Evolutionary conservation across 2,888 invertebrate genomes (phyloP).

Genomic region (Embidobia sp.): DNA sequence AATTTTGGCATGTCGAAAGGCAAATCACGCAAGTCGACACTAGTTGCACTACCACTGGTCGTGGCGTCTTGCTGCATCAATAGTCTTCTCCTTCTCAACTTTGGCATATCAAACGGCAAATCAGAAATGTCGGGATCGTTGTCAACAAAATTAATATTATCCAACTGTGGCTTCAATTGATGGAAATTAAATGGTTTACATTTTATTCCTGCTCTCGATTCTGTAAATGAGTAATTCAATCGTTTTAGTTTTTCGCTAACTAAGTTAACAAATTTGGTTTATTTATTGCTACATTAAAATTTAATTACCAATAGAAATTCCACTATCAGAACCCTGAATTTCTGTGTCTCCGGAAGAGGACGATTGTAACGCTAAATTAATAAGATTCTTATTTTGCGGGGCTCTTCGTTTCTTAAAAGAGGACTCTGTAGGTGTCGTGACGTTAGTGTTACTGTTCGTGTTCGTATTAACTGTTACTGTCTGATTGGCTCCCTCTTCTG

Average conservation of each 20-base stretch:
- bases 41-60: slow-evolving; percentile 88
- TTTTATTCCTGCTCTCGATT: slow-evolving; percentile 91
- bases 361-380: slow-evolving; percentile 86
- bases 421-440: slow-evolving; percentile 75
- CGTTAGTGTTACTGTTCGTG: slow-evolving; percentile 82
- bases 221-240: slow-evolving; percentile 78
- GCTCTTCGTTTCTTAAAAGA: slow-evolving; percentile 85
- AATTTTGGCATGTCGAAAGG: slow-evolving; percentile 97
- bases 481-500: slow-evolving; percentile 84
- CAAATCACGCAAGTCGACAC: slow-evolving; percentile 90
- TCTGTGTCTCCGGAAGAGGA: slow-evolving; percentile 87
- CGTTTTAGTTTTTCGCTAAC: too few relatives aligned
- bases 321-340: slow-evolving; percentile 93
- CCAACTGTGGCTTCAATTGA: slow-evolving; percentile 83
- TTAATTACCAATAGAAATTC: slow-evolving; percentile 89
- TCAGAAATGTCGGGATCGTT: slow-evolving; percentile 87
- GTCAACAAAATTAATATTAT: slow-evolving; percentile 78
- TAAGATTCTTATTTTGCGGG: slow-evolving; percentile 89
- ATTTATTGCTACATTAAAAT: too few relatives aligned
- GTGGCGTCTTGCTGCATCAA: slow-evolving; percentile 86
- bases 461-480: slow-evolving; percentile 74
- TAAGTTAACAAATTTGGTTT: too few relatives aligned
- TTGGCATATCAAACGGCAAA: slow-evolving; percentile 95
- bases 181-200: slow-evolving; percentile 85
- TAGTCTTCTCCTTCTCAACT: slow-evolving; percentile 87